Evolutionary conservation across 2,888 invertebrate species (phyloP), one percentile per base, ranked within the genome.

Genomic region (Leptinotarsa peninsularis): DNA sequence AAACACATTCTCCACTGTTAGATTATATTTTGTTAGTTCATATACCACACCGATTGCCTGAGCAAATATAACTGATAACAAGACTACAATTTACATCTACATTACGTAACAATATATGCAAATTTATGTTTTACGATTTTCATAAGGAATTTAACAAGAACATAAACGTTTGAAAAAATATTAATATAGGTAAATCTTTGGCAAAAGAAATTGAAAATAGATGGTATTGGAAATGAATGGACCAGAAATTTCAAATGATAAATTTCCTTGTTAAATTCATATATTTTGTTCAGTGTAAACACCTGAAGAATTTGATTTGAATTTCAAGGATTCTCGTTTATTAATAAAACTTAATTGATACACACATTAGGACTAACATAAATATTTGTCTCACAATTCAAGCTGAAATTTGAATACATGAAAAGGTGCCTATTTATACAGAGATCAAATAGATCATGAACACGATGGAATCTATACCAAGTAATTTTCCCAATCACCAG

Each of bases 51-150:
- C 13, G 43, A 43, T 10, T 54, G 54, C 0, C 14, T 54, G 17
- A 54, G n/a, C 54, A 54, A n/a, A 54, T 54, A 54, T 54, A n/a
- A 54, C 54, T 54, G 43, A 43, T 43, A 43, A 43, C 43, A 43
- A 43, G 43, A 43, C 10, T 43, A 43, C 10, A 43, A 43, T 43
- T 33, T 33, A 33, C 33, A 33, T 10, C 2, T 33, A 10, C 33
- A 33, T 33, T 43, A 10, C 43, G 43, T 43, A 43, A 43, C 43
- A 43, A 43, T 0, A 10, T 43, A 43, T 10, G 43, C 43, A 10
- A 43, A 43, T 43, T 43, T 43, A 0, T 43, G 43, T 43, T 43
- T 43, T 43, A 43, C 43, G 43, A 43, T 43, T 43, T 43, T 10
- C 43, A 3, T 10, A 43, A 43, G 10, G 43, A 43, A 43, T 10